phyloP scores from a whole-genome alignment of 2,797 vertebrate genomes.

The Rhinogobio ventralis region DNA sequence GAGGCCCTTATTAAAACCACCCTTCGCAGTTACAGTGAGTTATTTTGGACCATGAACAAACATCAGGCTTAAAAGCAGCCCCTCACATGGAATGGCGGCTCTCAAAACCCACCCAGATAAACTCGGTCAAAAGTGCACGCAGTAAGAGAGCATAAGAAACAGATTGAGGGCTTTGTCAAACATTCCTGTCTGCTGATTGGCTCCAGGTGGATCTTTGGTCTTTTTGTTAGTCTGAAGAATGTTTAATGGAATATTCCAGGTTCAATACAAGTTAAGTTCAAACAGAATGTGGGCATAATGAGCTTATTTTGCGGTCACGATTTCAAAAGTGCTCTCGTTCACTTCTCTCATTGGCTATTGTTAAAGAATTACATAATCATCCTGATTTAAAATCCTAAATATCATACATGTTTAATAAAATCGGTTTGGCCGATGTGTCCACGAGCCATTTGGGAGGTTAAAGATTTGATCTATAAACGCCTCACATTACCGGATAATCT shows the following conservation, averaged over 20 bases:
- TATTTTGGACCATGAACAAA: slow-evolving; percentile 58
- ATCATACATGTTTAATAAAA: no score
- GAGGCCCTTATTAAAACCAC: slow-evolving; percentile 62
- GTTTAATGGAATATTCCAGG: background rate
- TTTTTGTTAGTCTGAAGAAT: slow-evolving; percentile 30
- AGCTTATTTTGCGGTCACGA: no score
- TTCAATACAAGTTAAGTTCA: background rate
- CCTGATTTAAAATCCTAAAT: no score
- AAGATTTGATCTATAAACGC: no score
- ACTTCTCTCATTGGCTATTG: no score
- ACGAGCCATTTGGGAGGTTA: no score
- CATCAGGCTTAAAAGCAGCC: slow-evolving; percentile 35
- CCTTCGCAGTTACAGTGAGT: slow-evolving; percentile 47
- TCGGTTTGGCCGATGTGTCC: no score
- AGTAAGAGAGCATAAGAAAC: slow-evolving; percentile 43
- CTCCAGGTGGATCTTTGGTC: slow-evolving; percentile 49
- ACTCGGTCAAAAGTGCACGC: slow-evolving; percentile 57
- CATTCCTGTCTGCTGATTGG: slow-evolving; percentile 52
- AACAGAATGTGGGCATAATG: background rate
- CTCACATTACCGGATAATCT: no score
- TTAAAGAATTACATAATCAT: no score
- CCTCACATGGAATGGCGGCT: slow-evolving; percentile 41
- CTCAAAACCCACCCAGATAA: slow-evolving; percentile 46
- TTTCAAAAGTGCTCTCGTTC: no score
- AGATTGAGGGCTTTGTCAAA: slow-evolving; percentile 44